Evolutionary conservation across 2,797 vertebrate genomes (phyloP), one percentile per base, ranked within the genome.

Genomic region (Alcedo quadribrachys): DNA sequence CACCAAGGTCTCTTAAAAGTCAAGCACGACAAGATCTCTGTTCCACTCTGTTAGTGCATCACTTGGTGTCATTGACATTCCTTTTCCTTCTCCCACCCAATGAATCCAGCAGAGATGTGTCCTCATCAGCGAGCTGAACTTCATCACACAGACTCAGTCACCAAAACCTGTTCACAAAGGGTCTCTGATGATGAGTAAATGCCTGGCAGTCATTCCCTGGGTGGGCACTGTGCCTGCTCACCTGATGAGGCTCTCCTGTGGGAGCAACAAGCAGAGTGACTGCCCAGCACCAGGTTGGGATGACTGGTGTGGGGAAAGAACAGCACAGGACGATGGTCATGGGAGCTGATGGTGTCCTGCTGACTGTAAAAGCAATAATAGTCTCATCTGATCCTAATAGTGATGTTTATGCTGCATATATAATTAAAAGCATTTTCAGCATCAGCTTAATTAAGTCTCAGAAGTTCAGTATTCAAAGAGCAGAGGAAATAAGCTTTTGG

Each of bases 371-470:
- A 74, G 82, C 57, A 93, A 66, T 81, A 81, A 80, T 76, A 87
- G 55, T 91, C 45, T 68, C 90, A 80, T 62, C 89, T 95, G 92
- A 96, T 94, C 75, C 82, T 90, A 94, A 88, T n/a, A 77, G 81
- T 73, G 90, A 55, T 84, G 74, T 87, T 97, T 93, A 87, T 78
- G 79, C 66, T 89, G 89, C 73, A 73, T 65, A 78, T 82, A 55
- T 89, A 95, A 95, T 97, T 95, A 94, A 95, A 95, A 93, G 73
- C 87, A 90, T 81, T 93, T 79, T 95, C 92, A 90, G 43, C 66
- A 94, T 66, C 71, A 86, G 40, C 43, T 60, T 92, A 96, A 91
- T 90, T 90, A 84, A 93, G 69, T 40, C 89, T 93, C 71, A 94
- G 85, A 91, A 89, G 73, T 92, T 95, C 37, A 35, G 76, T 85